These are phyloP conservation scores for Uloborus plumipes DNA, from an alignment of 2,888 invertebrate genomes.

Conservation along the genomic window DNA sequence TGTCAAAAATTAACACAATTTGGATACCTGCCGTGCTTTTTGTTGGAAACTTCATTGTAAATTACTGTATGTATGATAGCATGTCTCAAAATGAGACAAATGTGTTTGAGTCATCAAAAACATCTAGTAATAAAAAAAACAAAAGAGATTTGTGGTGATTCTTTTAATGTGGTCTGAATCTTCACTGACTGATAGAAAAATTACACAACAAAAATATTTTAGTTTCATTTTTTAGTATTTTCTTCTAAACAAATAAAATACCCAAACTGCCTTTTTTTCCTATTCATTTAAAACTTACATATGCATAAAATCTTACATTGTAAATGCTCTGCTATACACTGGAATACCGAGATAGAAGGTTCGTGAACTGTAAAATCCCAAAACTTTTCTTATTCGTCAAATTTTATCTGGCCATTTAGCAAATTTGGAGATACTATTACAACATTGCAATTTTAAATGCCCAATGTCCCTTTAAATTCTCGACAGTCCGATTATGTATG, in stretches of 20 bases:
- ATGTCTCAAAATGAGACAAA: constrained; percentile 28
- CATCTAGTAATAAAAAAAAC: constrained; percentile 30
- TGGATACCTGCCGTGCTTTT: constrained; percentile 45
- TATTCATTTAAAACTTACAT: too few relatives aligned
- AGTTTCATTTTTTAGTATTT: constrained; percentile 62
- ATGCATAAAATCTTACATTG: too few relatives aligned
- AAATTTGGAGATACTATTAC: too few relatives aligned
- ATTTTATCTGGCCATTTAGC: too few relatives aligned
- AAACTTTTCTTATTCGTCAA: too few relatives aligned
- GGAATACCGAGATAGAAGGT: too few relatives aligned
- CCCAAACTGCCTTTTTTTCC: constrained; percentile 13
- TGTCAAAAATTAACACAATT: constrained; percentile 32
- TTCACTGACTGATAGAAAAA: constrained; percentile 54
- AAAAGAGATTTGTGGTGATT: constrained; percentile 52
- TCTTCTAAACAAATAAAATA: constrained; percentile 62
- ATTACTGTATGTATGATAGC: constrained; percentile 43
- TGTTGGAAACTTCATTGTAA: constrained; percentile 38
- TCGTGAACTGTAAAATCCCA: too few relatives aligned
- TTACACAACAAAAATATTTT: constrained; percentile 55
- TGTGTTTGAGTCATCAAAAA: constrained; percentile 45
- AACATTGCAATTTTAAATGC: too few relatives aligned
- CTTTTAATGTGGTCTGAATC: constrained; percentile 41
- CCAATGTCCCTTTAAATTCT: too few relatives aligned
- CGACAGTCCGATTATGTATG: too few relatives aligned
- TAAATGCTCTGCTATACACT: too few relatives aligned